Percentiles rank a stretch among this genome's conserved stretches.
phyloP scores from a whole-genome alignment of 2,113 vertebrate genomes.

The Scytalopus superciliaris region DNA sequence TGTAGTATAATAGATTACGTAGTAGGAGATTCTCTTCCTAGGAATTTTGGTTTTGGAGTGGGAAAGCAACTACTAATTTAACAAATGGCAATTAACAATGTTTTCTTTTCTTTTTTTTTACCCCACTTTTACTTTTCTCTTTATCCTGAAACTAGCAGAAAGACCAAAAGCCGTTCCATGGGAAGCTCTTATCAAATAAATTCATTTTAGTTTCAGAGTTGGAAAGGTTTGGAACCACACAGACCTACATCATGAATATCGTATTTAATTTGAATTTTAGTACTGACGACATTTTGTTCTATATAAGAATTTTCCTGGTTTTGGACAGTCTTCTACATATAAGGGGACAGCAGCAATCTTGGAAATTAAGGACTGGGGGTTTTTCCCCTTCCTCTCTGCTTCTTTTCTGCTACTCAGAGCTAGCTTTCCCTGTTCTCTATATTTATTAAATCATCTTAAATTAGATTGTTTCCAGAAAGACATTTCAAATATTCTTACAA shows the following conservation, averaged over 20 bases:
- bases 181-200: background rate
- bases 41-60: accelerated
- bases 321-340: background rate
- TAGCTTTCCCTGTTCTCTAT: background rate
- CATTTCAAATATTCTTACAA: background rate
- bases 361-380: accelerated
- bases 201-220: background rate
- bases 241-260: accelerated
- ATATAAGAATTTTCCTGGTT: background rate
- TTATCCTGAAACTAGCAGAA: background rate
- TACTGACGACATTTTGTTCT: background rate
- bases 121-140: background rate
- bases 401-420: background rate
- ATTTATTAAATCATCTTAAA: background rate
- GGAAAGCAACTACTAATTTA: background rate
- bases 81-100: background rate
- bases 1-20: accelerated
- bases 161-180: background rate
- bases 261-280: background rate
- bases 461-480: background rate
- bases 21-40: background rate
- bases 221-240: background rate
- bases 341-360: background rate
- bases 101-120: accelerated
- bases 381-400: background rate